A percentile compares a stretch with the other conserved stretches of the same genome.
Evolutionary conservation across 2,888 invertebrate genomes (phyloP).

Genomic region (Stegophylla sp.): DNA sequence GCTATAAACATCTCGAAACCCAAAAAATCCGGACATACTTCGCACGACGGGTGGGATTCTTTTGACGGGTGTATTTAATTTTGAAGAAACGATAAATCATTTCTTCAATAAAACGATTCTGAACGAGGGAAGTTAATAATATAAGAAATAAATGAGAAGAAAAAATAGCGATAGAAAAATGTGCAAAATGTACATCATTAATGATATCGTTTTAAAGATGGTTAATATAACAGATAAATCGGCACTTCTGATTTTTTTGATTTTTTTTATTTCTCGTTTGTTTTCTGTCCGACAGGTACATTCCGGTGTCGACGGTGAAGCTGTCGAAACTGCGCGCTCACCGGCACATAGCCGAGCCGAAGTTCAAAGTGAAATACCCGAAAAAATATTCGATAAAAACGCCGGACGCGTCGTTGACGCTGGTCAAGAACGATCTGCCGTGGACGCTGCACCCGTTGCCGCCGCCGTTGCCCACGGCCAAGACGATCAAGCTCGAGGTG

Average conservation of each 20-base stretch:
- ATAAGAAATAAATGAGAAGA: too few relatives aligned
- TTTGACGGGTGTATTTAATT: too few relatives aligned
- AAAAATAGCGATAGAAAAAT: too few relatives aligned
- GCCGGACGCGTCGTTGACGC: neutral
- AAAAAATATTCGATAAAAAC: constrained; percentile 31
- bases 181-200: too few relatives aligned
- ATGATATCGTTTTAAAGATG: too few relatives aligned
- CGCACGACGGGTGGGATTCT: too few relatives aligned
- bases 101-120: too few relatives aligned
- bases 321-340: constrained; percentile 40
- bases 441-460: constrained; percentile 56
- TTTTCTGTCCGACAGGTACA: constrained; percentile 8
- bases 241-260: constrained; percentile 6
- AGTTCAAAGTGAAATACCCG: constrained; percentile 39
- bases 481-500: neutral
- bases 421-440: constrained; percentile 48
- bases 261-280: neutral
- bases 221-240: too few relatives aligned
- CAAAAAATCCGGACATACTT: too few relatives aligned
- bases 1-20: too few relatives aligned
- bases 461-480: constrained; percentile 35
- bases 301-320: constrained; percentile 41
- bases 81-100: too few relatives aligned
- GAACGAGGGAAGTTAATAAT: too few relatives aligned
- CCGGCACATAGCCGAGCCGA: constrained; percentile 36